A percentile compares a stretch with the other conserved stretches of the same genome.
Evolutionary conservation across 2,113 vertebrate genomes (phyloP).

Genomic region (Aptenodytes forsteri): DNA sequence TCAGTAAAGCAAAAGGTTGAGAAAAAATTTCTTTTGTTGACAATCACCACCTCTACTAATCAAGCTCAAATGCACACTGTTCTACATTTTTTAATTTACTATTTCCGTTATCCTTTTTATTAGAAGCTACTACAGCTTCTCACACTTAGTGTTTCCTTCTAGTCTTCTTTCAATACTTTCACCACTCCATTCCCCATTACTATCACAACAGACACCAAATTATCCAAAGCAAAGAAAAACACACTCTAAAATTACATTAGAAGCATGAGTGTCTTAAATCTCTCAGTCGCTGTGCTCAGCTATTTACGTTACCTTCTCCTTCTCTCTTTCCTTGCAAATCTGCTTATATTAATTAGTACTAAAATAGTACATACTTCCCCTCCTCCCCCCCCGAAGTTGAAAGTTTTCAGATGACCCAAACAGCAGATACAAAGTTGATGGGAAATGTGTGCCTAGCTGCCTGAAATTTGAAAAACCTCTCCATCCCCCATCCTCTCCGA

Average conservation of each 20-base stretch:
- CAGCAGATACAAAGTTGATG: background rate
- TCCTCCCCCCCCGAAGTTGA: accelerated
- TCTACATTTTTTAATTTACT: background rate
- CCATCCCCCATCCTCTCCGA: background rate
- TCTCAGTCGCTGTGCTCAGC: background rate
- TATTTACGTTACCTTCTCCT: background rate
- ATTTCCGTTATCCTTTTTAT: background rate
- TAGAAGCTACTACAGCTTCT: background rate
- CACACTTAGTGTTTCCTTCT: background rate
- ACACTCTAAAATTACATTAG: background rate
- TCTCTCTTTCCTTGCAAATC: background rate
- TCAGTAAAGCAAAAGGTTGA: background rate
- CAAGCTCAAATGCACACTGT: background rate
- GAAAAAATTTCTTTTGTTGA: background rate
- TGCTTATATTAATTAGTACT: background rate
- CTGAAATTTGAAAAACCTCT: background rate
- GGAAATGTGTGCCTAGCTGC: background rate
- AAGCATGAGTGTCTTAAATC: background rate
- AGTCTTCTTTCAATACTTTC: background rate
- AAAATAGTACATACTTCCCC: background rate
- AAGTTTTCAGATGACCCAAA: background rate
- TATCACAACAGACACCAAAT: background rate
- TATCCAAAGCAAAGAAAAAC: background rate
- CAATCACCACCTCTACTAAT: background rate
- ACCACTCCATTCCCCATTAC: background rate